These are phyloP conservation scores for Bucorvus abyssinicus DNA, from an alignment of 2,797 vertebrate species.

Conservation along the genomic window DNA sequence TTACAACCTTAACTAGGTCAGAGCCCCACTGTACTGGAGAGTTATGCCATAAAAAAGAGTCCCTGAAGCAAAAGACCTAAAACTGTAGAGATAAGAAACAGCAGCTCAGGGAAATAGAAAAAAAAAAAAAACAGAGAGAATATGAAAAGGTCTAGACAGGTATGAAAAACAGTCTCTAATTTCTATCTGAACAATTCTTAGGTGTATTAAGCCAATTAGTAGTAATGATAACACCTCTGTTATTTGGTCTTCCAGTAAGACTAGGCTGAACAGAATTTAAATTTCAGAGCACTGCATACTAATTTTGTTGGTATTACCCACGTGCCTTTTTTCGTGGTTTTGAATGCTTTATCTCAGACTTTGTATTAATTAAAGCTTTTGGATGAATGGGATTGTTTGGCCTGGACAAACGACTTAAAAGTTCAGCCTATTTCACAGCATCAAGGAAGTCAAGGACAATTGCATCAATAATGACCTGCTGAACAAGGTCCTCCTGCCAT, in stretches of 20 bases:
- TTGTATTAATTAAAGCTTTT: conserved; percentile 26
- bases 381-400: not conserved
- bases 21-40: not conserved
- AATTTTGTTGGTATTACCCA: conserved; percentile 26
- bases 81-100: not conserved
- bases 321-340: not conserved
- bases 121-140: not conserved
- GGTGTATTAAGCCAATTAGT: conserved; percentile 35
- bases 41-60: not conserved
- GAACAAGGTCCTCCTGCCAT: not conserved
- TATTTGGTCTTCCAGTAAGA: conserved; percentile 36
- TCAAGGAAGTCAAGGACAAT: not conserved
- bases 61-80: not conserved
- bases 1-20: not conserved
- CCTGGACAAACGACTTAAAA: not conserved
- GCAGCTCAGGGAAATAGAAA: not conserved
- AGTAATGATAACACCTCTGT: conserved; percentile 45
- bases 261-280: conserved; percentile 29
- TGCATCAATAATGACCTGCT: not conserved
- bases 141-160: not conserved
- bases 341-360: not conserved
- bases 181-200: conserved; percentile 22
- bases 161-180: conserved; percentile 5
- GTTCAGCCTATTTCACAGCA: not conserved
- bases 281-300: conserved; percentile 34